Evolutionary conservation across 1,140 invertebrate genomes (phyloP), one percentile per base, ranked within the genome.

Genomic region (Mesaphorura yosii): DNA sequence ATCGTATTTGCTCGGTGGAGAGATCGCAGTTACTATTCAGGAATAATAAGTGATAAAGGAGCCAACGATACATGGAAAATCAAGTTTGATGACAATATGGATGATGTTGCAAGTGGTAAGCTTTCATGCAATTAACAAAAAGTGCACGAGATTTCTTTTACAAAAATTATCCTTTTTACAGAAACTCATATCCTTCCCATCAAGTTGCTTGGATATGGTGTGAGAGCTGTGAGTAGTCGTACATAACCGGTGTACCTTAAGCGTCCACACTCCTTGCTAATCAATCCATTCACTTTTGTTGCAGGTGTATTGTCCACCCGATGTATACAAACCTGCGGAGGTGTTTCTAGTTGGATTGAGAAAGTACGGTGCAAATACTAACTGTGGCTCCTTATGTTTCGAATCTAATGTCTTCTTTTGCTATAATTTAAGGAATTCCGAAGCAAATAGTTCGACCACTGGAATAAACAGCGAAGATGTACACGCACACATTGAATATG

Each of bases 1-100:
- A 31, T 27, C 0, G 60, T 62, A 0, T 62, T 59, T 54, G 60
- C 60, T n/a, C 57, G 60, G 1, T 62, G 60, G 60, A 40, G 54
- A 12, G 60, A 62, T 27, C 56, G 54, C 22, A 56, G 39, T n/a
- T 62, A 62, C 27, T 62, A 62, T 25, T 57, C 56, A 28, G 60
- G 60, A 2, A 38, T 27, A 20, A 55, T 62, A n/a, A 51, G 27
- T 0, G 23, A 41, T 5, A 46, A 26, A 46, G 12, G 12, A 46
- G 15, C 19, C 23, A 46, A 46, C 23, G 44, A 46, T 26, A 26
- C 44, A 26, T 46, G 44, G 44, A 7, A 12, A 5, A 46, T 46
- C 10, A 14, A 23, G 6, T 46, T 46, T 26, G 44, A 46, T 19
- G 44, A 46, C 28, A 22, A 22, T 7, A 46, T 46, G 44, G 23